A percentile compares a stretch with the other conserved stretches of the same genome.
Evolutionary conservation across 2,797 vertebrate species (phyloP).

Genomic region (Enteromius thamalakanensis): DNA sequence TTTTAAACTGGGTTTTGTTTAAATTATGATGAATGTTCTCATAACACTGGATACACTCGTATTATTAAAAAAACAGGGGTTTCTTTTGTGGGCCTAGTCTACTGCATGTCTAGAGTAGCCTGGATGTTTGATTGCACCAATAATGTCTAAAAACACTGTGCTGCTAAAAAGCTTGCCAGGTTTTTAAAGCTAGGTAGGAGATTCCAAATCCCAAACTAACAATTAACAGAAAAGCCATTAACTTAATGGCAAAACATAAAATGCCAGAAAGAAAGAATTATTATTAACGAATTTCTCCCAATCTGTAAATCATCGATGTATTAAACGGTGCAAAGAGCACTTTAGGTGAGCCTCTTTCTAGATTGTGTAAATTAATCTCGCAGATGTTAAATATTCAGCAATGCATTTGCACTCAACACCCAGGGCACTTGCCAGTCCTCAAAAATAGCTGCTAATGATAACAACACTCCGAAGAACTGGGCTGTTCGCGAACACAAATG

Average conservation of each 20-base stretch:
- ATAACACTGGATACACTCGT: too few relatives aligned
- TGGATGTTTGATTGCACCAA: background rate
- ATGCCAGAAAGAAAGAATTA: background rate
- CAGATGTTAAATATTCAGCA: constrained; percentile 43
- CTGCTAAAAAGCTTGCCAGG: background rate
- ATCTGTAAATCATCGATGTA: background rate
- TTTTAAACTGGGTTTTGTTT: too few relatives aligned
- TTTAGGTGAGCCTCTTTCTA: background rate
- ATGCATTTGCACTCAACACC: constrained; percentile 56
- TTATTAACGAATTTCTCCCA: background rate
- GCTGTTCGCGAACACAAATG: constrained; percentile 56
- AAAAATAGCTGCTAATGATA: constrained; percentile 59
- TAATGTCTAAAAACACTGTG: background rate
- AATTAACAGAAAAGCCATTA: background rate
- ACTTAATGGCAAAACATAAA: constrained; percentile 11
- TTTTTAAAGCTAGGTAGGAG: background rate
- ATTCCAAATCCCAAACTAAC: background rate
- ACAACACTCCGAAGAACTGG: constrained; percentile 60
- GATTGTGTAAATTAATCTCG: constrained; percentile 39
- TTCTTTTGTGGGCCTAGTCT: background rate
- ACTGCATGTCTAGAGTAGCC: background rate
- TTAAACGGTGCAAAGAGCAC: background rate
- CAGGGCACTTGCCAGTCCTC: constrained; percentile 32
- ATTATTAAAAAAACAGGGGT: too few relatives aligned
- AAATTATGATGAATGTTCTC: too few relatives aligned